Percentiles rank a stretch among this genome's conserved stretches.
phyloP scores from a whole-genome alignment of 2,797 vertebrate genomes.

The Crax fasciolata region DNA sequence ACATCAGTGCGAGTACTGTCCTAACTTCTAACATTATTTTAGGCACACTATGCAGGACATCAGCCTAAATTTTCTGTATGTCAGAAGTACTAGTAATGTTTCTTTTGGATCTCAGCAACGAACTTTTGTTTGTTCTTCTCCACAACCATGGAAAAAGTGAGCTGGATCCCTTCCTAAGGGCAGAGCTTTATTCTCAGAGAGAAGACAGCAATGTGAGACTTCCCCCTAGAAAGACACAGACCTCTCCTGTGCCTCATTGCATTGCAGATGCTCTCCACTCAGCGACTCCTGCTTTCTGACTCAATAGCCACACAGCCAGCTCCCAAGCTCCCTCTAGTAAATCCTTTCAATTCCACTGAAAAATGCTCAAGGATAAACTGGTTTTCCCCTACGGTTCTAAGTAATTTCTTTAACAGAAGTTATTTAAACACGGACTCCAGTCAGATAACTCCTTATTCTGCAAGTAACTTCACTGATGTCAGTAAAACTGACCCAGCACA shows the following conservation, averaged over 20 bases:
- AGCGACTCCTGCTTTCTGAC: not conserved
- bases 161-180: not conserved
- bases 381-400: not conserved
- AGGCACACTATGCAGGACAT: not conserved
- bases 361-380: not conserved
- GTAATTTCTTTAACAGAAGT: not conserved
- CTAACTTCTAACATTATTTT: not conserved
- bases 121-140: not conserved
- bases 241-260: not conserved
- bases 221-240: not conserved
- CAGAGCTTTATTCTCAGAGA: not conserved
- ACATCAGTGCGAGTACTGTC: not conserved
- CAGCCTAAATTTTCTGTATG: not conserved
- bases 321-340: not conserved
- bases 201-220: not conserved
- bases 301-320: not conserved
- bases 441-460: not conserved
- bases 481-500: not conserved
- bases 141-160: not conserved
- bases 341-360: not conserved
- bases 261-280: not conserved
- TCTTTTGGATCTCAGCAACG: not conserved
- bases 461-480: not conserved
- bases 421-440: not conserved
- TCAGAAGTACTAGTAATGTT: not conserved